Evolutionary conservation across 2,888 invertebrate genomes (phyloP), one percentile per base, ranked within the genome.

Genomic region (Oscheius onirici): DNA sequence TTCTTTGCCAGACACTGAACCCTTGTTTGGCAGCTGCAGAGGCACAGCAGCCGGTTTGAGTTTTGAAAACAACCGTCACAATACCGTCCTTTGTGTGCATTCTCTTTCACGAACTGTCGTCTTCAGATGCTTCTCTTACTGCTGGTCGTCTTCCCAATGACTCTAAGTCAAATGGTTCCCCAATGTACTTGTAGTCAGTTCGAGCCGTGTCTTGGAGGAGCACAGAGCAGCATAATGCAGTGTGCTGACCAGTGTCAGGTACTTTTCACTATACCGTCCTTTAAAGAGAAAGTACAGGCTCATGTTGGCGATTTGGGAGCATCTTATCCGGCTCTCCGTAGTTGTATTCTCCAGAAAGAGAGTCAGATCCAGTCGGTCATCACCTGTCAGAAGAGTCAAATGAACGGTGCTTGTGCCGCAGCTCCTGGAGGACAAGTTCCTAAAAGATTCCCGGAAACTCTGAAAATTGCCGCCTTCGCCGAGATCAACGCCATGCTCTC

Each of bases 371-470:
- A 72, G 8, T 61, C 73, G 10, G 77, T 83, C 10, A 77, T 83
- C 46, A 71, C 60, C 24, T 85, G 85, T 58, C 76, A 83, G 24
- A 80, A 85, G 63, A 40, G 54, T 1, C 72, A 78, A 28, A 72
- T 80, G 57, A 52, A 69, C 24, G 76, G 84, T 24, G 58, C 83
- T n/a, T 83, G 85, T 60, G 76, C 84, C 11, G 71, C 74, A 1
- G 69, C 66, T 13, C 77, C 81, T 34, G 80, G 81, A n/a, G 75
- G 78, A 13, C 76, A 77, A 78, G 85, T 86, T 13, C 81, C 77
- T 20, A 86, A 86, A 71, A 80, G 86, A 24, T 86, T 83, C 71
- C 82, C 84, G n/a, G 86, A 86, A 67, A 86, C 86, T 0, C 71
- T 86, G 49, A 83, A 86, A 72, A 77, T 86, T 52, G 85, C 85